These are phyloP conservation scores for Beroe ovata DNA, from an alignment of 37 sponge, comb jelly and placozoan species.

Conservation along the genomic window DNA sequence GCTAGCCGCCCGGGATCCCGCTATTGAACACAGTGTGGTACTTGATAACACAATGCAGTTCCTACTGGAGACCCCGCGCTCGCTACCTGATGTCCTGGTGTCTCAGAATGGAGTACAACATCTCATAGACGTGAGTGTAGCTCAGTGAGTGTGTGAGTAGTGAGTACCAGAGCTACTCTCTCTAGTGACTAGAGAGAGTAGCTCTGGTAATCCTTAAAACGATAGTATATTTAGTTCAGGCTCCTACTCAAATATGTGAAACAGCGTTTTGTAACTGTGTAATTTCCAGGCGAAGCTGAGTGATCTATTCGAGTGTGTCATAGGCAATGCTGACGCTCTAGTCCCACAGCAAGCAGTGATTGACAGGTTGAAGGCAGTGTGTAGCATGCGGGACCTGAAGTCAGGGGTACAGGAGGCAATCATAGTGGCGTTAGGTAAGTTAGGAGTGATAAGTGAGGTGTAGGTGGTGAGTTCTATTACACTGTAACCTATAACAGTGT, in stretches of 20 bases:
- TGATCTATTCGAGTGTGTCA: slow-evolving; percentile 5
- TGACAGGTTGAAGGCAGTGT: slow-evolving; percentile 17
- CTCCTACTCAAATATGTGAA: too few relatives aligned
- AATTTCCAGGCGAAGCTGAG: neutral
- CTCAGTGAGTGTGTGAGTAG: too few relatives aligned
- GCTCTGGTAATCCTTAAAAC: too few relatives aligned
- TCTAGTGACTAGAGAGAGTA: too few relatives aligned
- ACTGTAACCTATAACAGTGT: too few relatives aligned
- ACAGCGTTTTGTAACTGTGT: too few relatives aligned
- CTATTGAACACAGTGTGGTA: neutral
- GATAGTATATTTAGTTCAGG: too few relatives aligned
- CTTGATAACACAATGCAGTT: slow-evolving; percentile 32
- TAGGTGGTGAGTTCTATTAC: too few relatives aligned
- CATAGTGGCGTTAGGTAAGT: neutral
- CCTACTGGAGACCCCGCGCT: neutral
- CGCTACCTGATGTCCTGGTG: neutral
- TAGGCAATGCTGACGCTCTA: neutral
- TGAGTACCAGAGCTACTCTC: too few relatives aligned
- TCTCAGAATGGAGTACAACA: neutral
- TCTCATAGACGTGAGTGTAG: neutral
- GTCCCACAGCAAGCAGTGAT: neutral
- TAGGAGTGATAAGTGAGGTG: too few relatives aligned
- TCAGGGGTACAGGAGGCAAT: neutral
- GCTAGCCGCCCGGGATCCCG: neutral
- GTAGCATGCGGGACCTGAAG: neutral